These are phyloP conservation scores for Athalia cordata DNA, from an alignment of 2,888 invertebrate genomes.

Conservation along the genomic window DNA sequence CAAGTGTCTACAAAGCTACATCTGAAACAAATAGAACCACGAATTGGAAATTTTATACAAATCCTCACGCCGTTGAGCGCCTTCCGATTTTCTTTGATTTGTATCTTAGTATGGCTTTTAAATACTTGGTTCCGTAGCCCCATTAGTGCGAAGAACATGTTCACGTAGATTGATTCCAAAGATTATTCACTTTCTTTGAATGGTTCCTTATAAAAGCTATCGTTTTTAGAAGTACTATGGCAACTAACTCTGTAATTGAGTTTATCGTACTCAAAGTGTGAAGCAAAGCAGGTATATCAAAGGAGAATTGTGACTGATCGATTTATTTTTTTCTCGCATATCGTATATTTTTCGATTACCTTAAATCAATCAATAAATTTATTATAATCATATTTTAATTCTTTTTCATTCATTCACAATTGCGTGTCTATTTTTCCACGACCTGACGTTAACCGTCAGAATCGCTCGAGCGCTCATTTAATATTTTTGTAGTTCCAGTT, in stretches of 20 bases:
- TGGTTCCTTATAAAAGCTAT: too few species aligned
- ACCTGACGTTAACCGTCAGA: slow-evolving; percentile 7
- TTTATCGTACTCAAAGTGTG: neutral
- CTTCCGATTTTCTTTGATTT: too few species aligned
- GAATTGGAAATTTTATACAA: too few species aligned
- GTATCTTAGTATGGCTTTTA: too few species aligned
- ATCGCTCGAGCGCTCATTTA: slow-evolving; percentile 39
- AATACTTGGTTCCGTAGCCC: too few species aligned
- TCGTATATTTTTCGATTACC: slow-evolving; percentile 70
- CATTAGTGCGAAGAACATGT: too few species aligned
- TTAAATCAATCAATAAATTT: slow-evolving; percentile 64
- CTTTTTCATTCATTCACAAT: slow-evolving; percentile 59
- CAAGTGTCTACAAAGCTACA: neutral
- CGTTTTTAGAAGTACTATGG: too few species aligned
- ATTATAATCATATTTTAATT: slow-evolving; percentile 66
- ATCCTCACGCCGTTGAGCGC: too few species aligned
- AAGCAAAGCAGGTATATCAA: slow-evolving; percentile 26
- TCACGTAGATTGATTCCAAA: too few species aligned
- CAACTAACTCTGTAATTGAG: neutral
- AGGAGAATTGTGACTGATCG: slow-evolving; percentile 48
- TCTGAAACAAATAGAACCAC: too few species aligned
- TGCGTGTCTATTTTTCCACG: slow-evolving; percentile 45
- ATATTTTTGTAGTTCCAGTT: slow-evolving; percentile 41
- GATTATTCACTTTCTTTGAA: too few species aligned
- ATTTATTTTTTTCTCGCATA: slow-evolving; percentile 63